Base-by-base conservation (phyloP, 2,888 invertebrate genomes). In the Monopis laevigella region DNA sequence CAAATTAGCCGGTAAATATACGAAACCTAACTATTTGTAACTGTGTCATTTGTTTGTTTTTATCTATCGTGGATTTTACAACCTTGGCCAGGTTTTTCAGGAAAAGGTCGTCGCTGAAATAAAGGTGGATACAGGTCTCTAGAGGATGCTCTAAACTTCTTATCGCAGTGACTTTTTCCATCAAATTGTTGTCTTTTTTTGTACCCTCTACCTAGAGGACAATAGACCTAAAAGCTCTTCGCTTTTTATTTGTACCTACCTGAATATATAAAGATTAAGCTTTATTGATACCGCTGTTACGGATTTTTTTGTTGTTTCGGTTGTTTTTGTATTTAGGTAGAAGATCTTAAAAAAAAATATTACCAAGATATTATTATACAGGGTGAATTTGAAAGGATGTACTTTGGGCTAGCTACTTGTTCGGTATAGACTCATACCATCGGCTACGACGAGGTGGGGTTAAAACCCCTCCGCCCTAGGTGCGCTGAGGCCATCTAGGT, bases 181-280 rank as follows among this genome's bases (percentile, higher is more conserved):
- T 71, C 67, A 70, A 70, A 69, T 67, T 64, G 64, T 58, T 61
- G 65, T 58, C 65, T 58, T 65, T 66, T 67, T 63, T 62, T 59
- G 60, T 55, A 21, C 36, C 36, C 16, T 11, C 29, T 52, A 57
- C 59, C 30, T 13, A 42, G 62, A 58, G 61, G 62, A 68, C 62
- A 65, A 66, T 62, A 47, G 53, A 18, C 8, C 29, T 19, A 28
- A 28, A 11, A 39, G 16, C 28, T 29, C 48, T 49, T 44, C 48
- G 43, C 44, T 42, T 40, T 43, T 39, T 35, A 39, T 16, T 59
- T 54, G 48, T 46, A 62, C 62, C 62, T 58, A 62, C 62, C 62
- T 58, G 62, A 61, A 63, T 59, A 65, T 63, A 63, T 64, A 59
- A 62, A 61, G 65, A 69, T 67, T 69, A 65, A 67, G 63, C 59